These are phyloP conservation scores for Melieria crassipennis DNA, from an alignment of 2,888 invertebrate species.

Conservation along the genomic window DNA sequence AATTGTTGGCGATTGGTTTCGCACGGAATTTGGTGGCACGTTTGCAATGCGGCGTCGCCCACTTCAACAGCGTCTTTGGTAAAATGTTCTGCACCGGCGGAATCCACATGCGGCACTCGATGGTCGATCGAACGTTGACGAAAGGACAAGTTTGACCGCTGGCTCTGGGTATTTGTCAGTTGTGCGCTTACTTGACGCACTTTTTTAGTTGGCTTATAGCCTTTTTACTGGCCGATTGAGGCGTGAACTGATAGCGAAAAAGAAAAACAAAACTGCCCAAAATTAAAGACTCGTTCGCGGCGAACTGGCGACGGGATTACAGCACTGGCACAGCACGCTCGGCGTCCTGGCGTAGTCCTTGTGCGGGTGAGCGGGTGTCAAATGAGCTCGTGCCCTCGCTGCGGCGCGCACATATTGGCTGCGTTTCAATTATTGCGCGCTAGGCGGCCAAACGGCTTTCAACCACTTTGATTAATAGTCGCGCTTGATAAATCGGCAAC, in stretches of 20 bases:
- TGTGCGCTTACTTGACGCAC: too few species aligned
- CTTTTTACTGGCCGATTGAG: not conserved
- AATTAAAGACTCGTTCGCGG: not conserved
- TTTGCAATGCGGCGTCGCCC: slow-evolving; percentile 46
- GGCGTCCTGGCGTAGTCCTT: not conserved
- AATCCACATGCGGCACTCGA: slow-evolving; percentile 63
- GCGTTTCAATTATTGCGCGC: too few species aligned
- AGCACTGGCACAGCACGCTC: not conserved
- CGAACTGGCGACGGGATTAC: not conserved
- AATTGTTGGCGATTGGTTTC: slow-evolving; percentile 28
- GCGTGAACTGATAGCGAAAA: not conserved
- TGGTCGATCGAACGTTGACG: too few species aligned
- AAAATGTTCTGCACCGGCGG: slow-evolving; percentile 47
- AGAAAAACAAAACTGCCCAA: slow-evolving; percentile 11
- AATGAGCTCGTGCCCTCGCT: slow-evolving; percentile 6
- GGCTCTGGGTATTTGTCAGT: too few species aligned
- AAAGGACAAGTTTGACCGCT: too few species aligned
- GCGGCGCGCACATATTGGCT: slow-evolving; percentile 15
- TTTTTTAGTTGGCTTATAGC: too few species aligned
- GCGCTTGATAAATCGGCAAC: too few species aligned
- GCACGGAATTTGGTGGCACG: slow-evolving; percentile 40
- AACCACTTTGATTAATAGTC: too few species aligned
- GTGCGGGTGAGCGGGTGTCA: slow-evolving; percentile 14
- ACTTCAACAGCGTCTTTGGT: slow-evolving; percentile 50
- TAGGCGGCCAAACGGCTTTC: too few species aligned